Percentiles rank a stretch among this genome's conserved stretches.
Conservation (phyloP, 2,888 invertebrate species). For the Allacma fusca region DNA sequence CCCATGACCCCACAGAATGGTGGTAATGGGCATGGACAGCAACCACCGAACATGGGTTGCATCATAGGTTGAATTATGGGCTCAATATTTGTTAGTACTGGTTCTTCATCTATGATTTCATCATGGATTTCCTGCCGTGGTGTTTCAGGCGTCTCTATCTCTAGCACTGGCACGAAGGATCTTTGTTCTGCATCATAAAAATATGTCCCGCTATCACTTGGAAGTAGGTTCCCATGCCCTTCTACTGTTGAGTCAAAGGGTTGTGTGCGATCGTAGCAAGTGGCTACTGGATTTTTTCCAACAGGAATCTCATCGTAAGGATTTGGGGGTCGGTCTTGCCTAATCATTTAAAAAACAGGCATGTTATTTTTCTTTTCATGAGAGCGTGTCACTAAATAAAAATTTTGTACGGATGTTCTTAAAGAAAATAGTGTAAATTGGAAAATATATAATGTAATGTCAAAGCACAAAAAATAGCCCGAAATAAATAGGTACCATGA, state of each 20-base stretch:
- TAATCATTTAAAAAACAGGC: neutral
- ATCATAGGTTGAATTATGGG: conserved; percentile 37
- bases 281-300: conserved; percentile 49
- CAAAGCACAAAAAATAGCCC: too few relatives aligned
- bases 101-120: conserved; percentile 45
- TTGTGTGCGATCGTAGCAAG: too few relatives aligned
- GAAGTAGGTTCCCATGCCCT: conserved; percentile 36
- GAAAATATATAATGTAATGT: too few relatives aligned
- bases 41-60: conserved; percentile 3
- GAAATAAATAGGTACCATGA: conserved; percentile 38
- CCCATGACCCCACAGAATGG: conserved; percentile 39
- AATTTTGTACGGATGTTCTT: too few relatives aligned
- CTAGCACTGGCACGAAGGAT: conserved; percentile 28
- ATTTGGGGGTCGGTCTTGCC: conserved; percentile 43
- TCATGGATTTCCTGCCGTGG: conserved; percentile 31
- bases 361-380: too few relatives aligned
- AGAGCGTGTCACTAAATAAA: too few relatives aligned
- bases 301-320: conserved; percentile 58
- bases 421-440: too few relatives aligned
- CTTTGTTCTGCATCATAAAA: conserved; percentile 47
- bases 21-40: conserved; percentile 8
- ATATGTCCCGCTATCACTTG: conserved; percentile 54
- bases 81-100: conserved; percentile 30
- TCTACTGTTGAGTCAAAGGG: neutral
- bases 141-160: conserved; percentile 17